These are phyloP conservation scores for Temnothorax ravouxi DNA, from an alignment of 2,888 invertebrate species.

Conservation along the genomic window DNA sequence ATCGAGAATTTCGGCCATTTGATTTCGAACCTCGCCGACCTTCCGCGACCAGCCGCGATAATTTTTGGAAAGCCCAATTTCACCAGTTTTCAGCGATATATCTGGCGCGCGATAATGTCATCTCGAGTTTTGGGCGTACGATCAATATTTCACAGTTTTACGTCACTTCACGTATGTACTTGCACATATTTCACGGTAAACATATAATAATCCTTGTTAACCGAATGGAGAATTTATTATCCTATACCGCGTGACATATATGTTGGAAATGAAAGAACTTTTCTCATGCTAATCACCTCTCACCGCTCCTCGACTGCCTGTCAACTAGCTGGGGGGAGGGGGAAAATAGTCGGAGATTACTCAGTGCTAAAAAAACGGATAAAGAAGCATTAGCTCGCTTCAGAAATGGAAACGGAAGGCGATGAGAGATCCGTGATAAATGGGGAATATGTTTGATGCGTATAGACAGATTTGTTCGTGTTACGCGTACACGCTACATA, in stretches of 20 bases:
- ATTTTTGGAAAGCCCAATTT: constrained; percentile 19
- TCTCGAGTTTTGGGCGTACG: not conserved
- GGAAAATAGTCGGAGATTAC: constrained; percentile 7
- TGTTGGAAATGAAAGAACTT: constrained; percentile 13
- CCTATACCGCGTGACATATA: not conserved
- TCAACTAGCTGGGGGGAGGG: not conserved
- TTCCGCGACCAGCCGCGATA: constrained; percentile 37
- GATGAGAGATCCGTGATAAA: constrained; percentile 63
- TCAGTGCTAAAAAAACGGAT: constrained; percentile 51
- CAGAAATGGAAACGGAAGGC: constrained; percentile 60
- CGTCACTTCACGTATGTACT: not conserved
- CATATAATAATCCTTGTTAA: constrained; percentile 27
- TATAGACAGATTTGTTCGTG: constrained; percentile 42
- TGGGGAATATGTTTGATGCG: constrained; percentile 48
- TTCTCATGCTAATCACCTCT: constrained; percentile 39
- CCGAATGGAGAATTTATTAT: constrained; percentile 35
- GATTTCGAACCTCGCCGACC: constrained; percentile 35
- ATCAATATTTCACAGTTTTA: constrained; percentile 26
- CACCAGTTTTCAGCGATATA: constrained; percentile 24
- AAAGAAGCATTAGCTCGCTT: constrained; percentile 63
- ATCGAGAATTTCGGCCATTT: constrained; percentile 65
- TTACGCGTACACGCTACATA: constrained; percentile 25
- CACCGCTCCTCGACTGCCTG: not conserved
- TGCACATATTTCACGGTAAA: constrained; percentile 16
- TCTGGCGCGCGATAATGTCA: constrained; percentile 1